These are phyloP conservation scores for Neria commutata DNA, from an alignment of 2,888 invertebrate genomes.

Conservation along the genomic window DNA sequence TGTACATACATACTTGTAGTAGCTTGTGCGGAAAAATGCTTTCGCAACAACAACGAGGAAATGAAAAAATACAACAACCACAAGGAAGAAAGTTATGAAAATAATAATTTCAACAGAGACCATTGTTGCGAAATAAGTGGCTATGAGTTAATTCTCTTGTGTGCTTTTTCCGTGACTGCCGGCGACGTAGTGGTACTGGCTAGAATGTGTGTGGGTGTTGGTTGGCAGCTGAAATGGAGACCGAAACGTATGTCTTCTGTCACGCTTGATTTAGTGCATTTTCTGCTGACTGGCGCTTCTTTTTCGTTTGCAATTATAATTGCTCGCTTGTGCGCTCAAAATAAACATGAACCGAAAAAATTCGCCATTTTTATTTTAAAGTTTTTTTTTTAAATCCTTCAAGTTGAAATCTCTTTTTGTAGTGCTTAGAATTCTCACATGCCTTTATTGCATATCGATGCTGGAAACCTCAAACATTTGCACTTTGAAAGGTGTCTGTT, in stretches of 20 bases:
- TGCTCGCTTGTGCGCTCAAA: too few relatives aligned
- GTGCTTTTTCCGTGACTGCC: not conserved
- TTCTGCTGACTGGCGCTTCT: not conserved
- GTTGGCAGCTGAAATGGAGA: too few relatives aligned
- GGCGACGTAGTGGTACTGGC: too few relatives aligned
- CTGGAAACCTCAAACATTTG: too few relatives aligned
- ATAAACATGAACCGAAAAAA: slow-evolving; percentile 35
- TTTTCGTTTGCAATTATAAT: not conserved
- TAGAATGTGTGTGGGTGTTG: too few relatives aligned
- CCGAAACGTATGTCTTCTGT: too few relatives aligned
- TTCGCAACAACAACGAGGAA: not conserved
- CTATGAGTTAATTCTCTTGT: not conserved
- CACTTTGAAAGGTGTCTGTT: too few relatives aligned
- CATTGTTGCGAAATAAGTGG: slow-evolving; percentile 6
- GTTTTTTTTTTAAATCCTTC: too few relatives aligned
- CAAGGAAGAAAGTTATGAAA: not conserved
- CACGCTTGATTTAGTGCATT: not conserved
- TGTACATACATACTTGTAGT: slow-evolving; percentile 32
- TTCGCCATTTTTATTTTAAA: slow-evolving; percentile 14
- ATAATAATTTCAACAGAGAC: not conserved
- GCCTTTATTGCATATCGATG: too few relatives aligned
- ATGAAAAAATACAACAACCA: not conserved
- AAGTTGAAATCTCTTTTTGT: not conserved
- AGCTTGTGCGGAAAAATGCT: slow-evolving; percentile 27
- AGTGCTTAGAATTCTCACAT: not conserved